Conservation (phyloP, 2,888 invertebrate genomes). For the Rotaria magnacalcarata region DNA sequence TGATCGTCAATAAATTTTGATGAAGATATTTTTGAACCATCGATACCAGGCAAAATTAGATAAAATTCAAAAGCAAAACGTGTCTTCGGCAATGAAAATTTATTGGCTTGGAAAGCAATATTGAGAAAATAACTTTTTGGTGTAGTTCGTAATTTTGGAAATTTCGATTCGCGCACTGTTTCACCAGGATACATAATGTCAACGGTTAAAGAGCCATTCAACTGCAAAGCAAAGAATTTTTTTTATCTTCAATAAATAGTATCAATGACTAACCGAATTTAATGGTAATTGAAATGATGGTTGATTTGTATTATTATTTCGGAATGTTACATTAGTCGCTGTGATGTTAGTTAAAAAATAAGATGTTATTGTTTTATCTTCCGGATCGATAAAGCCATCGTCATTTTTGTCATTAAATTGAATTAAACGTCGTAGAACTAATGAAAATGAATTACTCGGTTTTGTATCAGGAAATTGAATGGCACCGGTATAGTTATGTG, state of each 20-base stretch:
- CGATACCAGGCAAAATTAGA: neutral
- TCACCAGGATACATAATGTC: neutral
- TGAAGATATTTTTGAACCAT: neutral
- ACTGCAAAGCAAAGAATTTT: neutral
- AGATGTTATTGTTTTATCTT: neutral
- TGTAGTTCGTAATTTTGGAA: slow-evolving; percentile 4
- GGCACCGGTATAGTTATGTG: neutral
- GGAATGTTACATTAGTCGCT: neutral
- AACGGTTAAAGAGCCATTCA: neutral
- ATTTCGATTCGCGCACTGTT: neutral
- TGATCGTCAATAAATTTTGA: slow-evolving; percentile 26
- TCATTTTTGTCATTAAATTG: neutral
- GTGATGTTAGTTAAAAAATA: neutral
- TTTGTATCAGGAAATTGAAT: neutral
- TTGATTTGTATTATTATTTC: neutral
- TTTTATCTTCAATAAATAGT: neutral
- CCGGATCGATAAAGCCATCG: neutral
- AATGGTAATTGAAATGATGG: neutral
- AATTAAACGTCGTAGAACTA: slow-evolving; percentile 16
- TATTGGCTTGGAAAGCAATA: neutral
- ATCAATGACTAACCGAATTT: neutral
- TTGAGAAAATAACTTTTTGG: neutral
- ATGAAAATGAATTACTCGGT: neutral
- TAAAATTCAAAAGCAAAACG: slow-evolving; percentile 1
- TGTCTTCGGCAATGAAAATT: neutral